Conservation (phyloP, 2,888 invertebrate species). For the Drosophila pseudotakahashii region DNA sequence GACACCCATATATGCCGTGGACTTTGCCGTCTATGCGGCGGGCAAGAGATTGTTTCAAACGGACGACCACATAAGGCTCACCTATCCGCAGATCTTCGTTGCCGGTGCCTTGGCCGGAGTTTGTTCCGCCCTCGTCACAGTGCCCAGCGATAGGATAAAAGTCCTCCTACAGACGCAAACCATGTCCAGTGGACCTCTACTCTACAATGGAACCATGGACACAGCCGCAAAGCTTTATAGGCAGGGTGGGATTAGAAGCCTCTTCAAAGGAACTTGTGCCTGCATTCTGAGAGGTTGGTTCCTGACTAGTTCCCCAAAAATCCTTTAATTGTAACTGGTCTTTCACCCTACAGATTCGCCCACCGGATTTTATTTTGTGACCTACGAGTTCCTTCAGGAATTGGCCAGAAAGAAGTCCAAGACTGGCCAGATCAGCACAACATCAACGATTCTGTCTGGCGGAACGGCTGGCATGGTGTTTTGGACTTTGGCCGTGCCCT, state of each 20-base stretch:
- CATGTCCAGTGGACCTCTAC: conserved; percentile 87
- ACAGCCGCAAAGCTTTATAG: conserved; percentile 94
- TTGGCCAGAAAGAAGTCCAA: conserved; percentile 88
- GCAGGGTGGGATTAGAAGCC: conserved; percentile 95
- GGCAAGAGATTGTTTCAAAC: conserved; percentile 93
- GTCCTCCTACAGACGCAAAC: conserved; percentile 97
- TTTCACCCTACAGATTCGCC: conserved; percentile 90
- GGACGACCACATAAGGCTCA: conserved; percentile 86
- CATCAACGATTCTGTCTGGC: conserved; percentile 95
- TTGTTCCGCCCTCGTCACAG: conserved; percentile 98
- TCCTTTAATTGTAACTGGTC: neutral
- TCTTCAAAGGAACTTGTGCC: conserved; percentile 96
- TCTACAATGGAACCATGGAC: conserved; percentile 96
- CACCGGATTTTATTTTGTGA: conserved; percentile 98
- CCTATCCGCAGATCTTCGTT: conserved; percentile 91
- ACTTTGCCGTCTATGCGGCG: conserved; percentile 96
- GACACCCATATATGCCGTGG: conserved; percentile 98
- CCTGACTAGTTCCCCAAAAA: neutral
- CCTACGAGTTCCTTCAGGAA: conserved; percentile 96
- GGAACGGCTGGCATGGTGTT: conserved; percentile 98
- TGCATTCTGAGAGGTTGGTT: conserved; percentile 90
- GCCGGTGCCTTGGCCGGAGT: conserved; percentile 98
- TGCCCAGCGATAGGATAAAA: conserved; percentile 99
- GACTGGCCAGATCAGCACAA: conserved; percentile 83
- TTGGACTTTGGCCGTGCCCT: conserved; percentile 98